Base-by-base conservation (phyloP, 2,888 invertebrate genomes). In the Boloria selene region DNA sequence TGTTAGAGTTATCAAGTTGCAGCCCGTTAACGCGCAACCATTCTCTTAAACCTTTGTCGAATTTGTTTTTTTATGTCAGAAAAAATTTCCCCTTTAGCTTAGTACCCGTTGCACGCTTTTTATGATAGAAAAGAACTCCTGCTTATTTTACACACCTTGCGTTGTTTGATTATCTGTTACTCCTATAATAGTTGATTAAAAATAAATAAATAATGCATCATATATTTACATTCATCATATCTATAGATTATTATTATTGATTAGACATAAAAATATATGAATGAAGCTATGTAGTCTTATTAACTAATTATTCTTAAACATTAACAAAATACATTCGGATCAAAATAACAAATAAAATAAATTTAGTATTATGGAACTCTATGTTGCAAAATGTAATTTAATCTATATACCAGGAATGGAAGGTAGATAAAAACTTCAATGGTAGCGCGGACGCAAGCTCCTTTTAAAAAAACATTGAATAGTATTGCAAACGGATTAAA, bases 1-100 rank as follows among this genome's bases (percentile, higher is more conserved):
- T 92, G 92, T 88, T 86, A 82, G 81, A 77, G 84, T 86, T 85
- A 90, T 92, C 90, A 81, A 79, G 84, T 92, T 92, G 85, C 92
- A 86, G 81, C 84, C 87, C 90, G 90, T 89, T 90, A 88, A 75
- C 74, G 77, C 80, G 77, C 78, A 79, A 77, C 81, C 77, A 74
- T 78, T 80, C 79, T 79, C 78, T 76, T 79, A 83, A 78, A 74
- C 82, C 79, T 81, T 88, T 87, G 84, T 82, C 70, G 72, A 83
- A 82, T 79, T 81, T 81, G 13, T 26, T 85, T 87, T 90, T 85
- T 84, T 80, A 70, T 61, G 58, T 60, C 65, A 56, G 56, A 72
- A 79, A 85, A 88, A 84, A 71, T 67, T 79, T 73, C 78, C 81
- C 84, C 78, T 78, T 81, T 79, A 73, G 71, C 59, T 72, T 76